A percentile compares a stretch with the other conserved stretches of the same genome.
Conservation (phyloP, 2,797 vertebrate genomes). For the Pachyuromys duprasi region DNA sequence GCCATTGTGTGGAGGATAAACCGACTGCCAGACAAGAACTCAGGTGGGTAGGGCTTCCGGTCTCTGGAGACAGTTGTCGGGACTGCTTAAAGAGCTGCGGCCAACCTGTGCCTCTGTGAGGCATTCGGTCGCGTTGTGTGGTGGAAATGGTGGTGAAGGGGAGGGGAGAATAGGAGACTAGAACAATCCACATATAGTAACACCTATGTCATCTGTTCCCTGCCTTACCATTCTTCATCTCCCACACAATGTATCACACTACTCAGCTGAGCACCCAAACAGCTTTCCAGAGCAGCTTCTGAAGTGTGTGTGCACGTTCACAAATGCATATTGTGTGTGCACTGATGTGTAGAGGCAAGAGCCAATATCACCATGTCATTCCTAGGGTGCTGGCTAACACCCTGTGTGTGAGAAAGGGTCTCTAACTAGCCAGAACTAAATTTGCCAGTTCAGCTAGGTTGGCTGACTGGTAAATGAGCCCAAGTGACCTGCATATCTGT, state of each 20-base stretch:
- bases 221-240: not conserved
- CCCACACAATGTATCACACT: not conserved
- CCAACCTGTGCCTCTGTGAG: not conserved
- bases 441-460: not conserved
- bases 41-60: conserved; percentile 87
- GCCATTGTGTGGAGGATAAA: conserved; percentile 94
- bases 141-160: not conserved
- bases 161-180: not conserved
- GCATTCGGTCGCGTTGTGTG: not conserved
- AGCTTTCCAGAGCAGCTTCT: conserved; percentile 59
- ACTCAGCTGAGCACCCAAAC: conserved; percentile 16
- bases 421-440: not conserved
- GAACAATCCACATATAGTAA: not conserved
- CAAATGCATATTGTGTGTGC: not conserved
- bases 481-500: not conserved
- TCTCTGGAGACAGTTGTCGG: not conserved
- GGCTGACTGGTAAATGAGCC: not conserved
- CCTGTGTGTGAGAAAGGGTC: not conserved
- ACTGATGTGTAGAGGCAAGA: not conserved
- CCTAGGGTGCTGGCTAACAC: not conserved
- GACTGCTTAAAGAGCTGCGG: not conserved
- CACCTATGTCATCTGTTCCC: not conserved
- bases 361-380: not conserved
- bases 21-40: conserved; percentile 94
- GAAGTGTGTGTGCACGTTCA: not conserved